Percentiles rank a stretch among this genome's conserved stretches.
Evolutionary conservation across 1,140 invertebrate genomes (phyloP).

Genomic region (Apis dorsata): DNA sequence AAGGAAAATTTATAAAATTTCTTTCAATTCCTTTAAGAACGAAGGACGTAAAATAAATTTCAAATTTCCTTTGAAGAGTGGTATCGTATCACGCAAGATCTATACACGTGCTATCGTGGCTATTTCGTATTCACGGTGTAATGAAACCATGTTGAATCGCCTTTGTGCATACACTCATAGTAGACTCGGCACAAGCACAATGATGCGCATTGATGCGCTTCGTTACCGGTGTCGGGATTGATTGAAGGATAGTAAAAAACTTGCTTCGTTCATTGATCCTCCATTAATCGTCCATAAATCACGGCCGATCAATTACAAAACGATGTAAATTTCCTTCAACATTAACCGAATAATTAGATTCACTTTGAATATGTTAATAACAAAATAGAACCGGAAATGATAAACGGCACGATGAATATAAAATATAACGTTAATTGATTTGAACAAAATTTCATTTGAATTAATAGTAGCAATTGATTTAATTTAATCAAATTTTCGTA

Average conservation of each 20-base stretch:
- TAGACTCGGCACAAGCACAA: background rate
- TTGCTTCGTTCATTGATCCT: slow-evolving; percentile 13
- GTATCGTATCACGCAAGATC: slow-evolving; percentile 32
- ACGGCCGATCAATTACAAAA: background rate
- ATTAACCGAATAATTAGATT: background rate
- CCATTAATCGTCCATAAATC: background rate
- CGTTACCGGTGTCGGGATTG: slow-evolving; percentile 23
- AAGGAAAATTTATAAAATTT: background rate
- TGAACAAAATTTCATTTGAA: too few species aligned
- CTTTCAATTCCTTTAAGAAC: slow-evolving; percentile 7
- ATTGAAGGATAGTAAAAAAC: slow-evolving; percentile 39
- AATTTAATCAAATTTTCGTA: too few species aligned
- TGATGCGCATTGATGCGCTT: background rate
- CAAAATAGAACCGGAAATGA: background rate
- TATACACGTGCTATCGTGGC: slow-evolving; percentile 15
- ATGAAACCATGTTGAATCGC: background rate
- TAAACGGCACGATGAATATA: too few species aligned
- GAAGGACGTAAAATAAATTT: slow-evolving; percentile 35
- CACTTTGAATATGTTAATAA: background rate
- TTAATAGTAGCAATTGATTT: too few species aligned
- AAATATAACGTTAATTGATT: too few species aligned
- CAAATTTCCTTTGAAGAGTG: slow-evolving; percentile 37
- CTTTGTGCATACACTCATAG: background rate
- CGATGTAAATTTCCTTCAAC: background rate
- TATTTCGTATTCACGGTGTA: slow-evolving; percentile 41